Evolutionary conservation across 2,113 vertebrate genomes (phyloP).

Genomic region (Caloenas nicobarica): DNA sequence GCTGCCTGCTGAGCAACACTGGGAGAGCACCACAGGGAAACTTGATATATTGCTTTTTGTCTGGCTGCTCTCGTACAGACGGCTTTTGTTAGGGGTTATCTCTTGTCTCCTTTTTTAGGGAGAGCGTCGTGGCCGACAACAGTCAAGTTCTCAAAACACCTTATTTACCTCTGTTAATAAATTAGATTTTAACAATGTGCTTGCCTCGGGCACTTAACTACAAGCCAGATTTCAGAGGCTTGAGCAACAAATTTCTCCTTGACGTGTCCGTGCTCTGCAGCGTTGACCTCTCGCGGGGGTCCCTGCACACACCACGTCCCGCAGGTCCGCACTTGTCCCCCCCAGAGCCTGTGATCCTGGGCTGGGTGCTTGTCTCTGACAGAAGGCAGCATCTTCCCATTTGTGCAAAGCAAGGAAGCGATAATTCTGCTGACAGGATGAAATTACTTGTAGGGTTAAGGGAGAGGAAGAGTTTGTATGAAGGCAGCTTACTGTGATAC

Average conservation of each 20-base stretch:
- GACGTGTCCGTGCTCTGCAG: neutral
- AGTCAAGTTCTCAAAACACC: neutral
- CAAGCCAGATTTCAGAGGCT: neutral
- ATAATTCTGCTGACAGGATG: neutral
- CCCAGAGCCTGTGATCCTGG: neutral
- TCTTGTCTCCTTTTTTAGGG: neutral
- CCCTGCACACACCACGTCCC: neutral
- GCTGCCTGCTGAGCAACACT: neutral
- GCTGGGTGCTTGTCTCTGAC: neutral
- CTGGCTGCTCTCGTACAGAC: neutral
- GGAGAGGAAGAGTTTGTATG: neutral
- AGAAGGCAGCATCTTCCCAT: neutral
- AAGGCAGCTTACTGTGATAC: neutral
- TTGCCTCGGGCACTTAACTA: neutral
- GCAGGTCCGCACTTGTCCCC: neutral
- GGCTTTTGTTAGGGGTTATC: neutral
- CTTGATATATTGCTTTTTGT: neutral
- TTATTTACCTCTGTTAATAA: slow-evolving; percentile 57
- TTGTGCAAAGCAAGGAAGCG: neutral
- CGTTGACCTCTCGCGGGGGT: neutral
- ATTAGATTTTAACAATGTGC: slow-evolving; percentile 22
- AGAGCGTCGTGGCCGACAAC: neutral
- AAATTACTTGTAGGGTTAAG: neutral
- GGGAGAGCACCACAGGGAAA: neutral
- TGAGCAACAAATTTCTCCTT: neutral